A percentile compares a stretch with the other conserved stretches of the same genome.
phyloP scores from a whole-genome alignment of 2,113 vertebrate genomes.

The Lamprologus speciosus region DNA sequence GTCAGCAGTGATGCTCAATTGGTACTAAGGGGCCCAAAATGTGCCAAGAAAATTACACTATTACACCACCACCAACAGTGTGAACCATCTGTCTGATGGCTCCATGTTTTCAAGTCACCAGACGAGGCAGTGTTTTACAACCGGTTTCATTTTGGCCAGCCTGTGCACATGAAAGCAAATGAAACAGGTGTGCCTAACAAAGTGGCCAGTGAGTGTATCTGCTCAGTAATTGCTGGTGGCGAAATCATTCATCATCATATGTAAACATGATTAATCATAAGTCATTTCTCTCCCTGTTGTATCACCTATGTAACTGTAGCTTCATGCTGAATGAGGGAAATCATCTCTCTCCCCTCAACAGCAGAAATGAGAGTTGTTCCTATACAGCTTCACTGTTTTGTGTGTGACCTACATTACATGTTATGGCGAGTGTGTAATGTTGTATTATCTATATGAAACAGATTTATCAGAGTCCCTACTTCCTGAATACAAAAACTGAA shows the following conservation, averaged over 20 bases:
- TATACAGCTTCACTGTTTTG: background rate
- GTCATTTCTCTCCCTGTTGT: background rate
- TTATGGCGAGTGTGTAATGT: background rate
- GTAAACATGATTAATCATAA: rapidly evolving
- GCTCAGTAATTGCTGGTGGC: background rate
- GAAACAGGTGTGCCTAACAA: background rate
- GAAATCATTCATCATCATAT: background rate
- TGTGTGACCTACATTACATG: background rate
- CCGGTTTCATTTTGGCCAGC: rapidly evolving
- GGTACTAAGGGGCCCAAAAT: background rate
- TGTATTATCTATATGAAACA: background rate
- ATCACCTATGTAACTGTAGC: rapidly evolving
- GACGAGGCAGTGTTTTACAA: background rate
- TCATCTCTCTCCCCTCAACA: background rate
- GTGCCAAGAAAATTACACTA: background rate
- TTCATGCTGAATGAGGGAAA: background rate
- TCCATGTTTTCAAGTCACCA: background rate
- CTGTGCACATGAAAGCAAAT: rapidly evolving
- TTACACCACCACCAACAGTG: background rate
- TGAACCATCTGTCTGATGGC: background rate
- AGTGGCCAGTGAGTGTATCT: background rate
- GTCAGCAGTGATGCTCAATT: background rate
- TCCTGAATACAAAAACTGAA: background rate
- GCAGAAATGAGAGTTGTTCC: background rate
- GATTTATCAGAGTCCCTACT: background rate